Base-by-base conservation (phyloP, 2,113 vertebrate species). In the Aspiorhynchus laticeps region DNA sequence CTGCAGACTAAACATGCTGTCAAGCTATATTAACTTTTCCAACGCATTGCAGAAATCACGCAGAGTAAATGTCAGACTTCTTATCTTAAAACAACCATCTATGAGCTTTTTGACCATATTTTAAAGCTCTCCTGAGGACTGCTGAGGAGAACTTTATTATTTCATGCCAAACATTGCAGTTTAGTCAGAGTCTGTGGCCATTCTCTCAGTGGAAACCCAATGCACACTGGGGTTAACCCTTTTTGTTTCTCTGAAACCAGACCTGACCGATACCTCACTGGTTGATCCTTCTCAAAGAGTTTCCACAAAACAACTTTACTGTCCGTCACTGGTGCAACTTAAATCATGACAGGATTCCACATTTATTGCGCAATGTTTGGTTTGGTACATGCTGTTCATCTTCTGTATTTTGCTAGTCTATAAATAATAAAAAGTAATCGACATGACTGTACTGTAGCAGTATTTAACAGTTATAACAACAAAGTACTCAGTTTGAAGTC, bases 1-100 rank as follows among this genome's bases (percentile, higher is more conserved):
- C 48, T 79, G 61, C 83, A 85, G 87, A 75, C 83, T 88, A 85
- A 88, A 88, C 87, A 85, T 19, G 24, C 46, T 71, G 78, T 38
- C 82, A 80, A 51, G 48, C 46, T 26, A 36, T 38, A 36, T 56
- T 79, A 65, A 78, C 9, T 9, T 86, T 79, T 65, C 43, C 56
- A n/a, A 51, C 9, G 65, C 11, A 78, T 14, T 59, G 61, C 33
- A 46, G 59, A 15, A 48, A 48, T 48, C 46, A 17, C 2, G 6
- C 53, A 56, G 53, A 26, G 4, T 69, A 33, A 78, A 46, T 48
- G 31, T 46, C 59, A 46, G 38, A 48, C 36, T n/a, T 65, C 43
- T 28, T 71, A 78, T 48, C 59, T 33, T n/a, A 48, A 79, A n/a
- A n/a, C 75, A 73, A 79, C 48, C 1, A 36, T 79, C 46, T 84